A percentile compares a stretch with the other conserved stretches of the same genome.
Evolutionary conservation across 2,888 invertebrate species (phyloP).

Genomic region (Hirtodrosophila cameraria): DNA sequence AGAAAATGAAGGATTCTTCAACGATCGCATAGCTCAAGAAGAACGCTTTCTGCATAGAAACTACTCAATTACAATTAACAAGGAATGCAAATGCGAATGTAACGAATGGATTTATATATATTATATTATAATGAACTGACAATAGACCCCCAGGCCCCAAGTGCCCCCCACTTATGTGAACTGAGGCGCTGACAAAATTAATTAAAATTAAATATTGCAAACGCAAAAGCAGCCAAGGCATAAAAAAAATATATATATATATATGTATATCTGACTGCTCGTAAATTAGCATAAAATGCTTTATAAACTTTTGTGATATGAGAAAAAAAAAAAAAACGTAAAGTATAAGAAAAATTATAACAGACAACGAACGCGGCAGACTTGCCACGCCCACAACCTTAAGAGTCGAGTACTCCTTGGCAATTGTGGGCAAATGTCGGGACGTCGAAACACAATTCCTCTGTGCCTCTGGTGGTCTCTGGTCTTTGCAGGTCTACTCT

Average conservation of each 20-base stretch:
- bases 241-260: constrained; percentile 22
- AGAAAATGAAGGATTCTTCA: neutral
- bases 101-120: constrained; percentile 23
- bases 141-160: constrained; percentile 15
- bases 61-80: constrained; percentile 24
- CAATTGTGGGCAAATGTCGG: too few species aligned
- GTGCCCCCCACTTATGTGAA: neutral
- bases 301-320: constrained; percentile 38
- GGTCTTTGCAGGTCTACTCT: constrained; percentile 13
- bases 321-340: neutral
- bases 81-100: constrained; percentile 10
- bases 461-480: constrained; percentile 11
- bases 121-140: constrained; percentile 39
- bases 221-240: constrained; percentile 22
- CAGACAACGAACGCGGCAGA: constrained; percentile 32
- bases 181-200: constrained; percentile 36
- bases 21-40: neutral
- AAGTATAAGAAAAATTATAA: neutral
- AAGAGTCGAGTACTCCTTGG: constrained; percentile 22
- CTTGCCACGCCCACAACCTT: constrained; percentile 39
- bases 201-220: constrained; percentile 59
- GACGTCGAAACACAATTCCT: too few species aligned
- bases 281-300: constrained; percentile 66
- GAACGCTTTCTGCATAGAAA: constrained; percentile 46
- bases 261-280: constrained; percentile 39